Evolutionary conservation across 1,140 invertebrate genomes (phyloP).

Genomic region (Bactericera cockerelli): DNA sequence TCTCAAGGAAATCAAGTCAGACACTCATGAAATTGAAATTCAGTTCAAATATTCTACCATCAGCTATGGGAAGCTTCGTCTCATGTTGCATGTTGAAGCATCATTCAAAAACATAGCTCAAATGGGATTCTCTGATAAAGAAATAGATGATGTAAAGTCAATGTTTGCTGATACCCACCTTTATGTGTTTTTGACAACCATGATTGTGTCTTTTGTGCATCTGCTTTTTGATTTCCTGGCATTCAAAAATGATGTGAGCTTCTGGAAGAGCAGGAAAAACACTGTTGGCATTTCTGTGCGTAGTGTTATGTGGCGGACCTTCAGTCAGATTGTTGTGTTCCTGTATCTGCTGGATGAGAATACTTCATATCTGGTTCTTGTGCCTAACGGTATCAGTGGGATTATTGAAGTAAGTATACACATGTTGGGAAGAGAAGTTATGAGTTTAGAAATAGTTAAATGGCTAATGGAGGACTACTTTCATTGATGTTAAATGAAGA

Average conservation of each 20-base stretch:
- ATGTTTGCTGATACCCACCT: constrained; percentile 94
- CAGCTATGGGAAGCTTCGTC: constrained; percentile 26
- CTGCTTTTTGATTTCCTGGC: constrained; percentile 93
- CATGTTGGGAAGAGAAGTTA: too few relatives aligned
- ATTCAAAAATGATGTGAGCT: constrained; percentile 94
- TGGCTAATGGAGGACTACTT: background rate
- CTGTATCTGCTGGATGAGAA: constrained; percentile 85
- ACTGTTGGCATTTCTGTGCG: constrained; percentile 78
- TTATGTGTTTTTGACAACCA: constrained; percentile 79
- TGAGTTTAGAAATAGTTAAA: constrained; percentile 7
- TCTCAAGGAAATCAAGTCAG: constrained; percentile 43
- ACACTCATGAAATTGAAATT: constrained; percentile 38
- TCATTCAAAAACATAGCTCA: constrained; percentile 53
- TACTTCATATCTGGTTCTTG: constrained; percentile 74
- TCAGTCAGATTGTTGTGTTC: constrained; percentile 87
- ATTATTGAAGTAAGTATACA: constrained; percentile 65
- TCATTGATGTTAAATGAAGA: too few relatives aligned
- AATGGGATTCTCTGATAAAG: constrained; percentile 81
- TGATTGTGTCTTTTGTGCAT: constrained; percentile 83
- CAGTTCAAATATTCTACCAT: constrained; percentile 45
- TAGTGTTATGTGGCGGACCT: constrained; percentile 80
- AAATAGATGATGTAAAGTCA: constrained; percentile 91
- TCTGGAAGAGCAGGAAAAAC: constrained; percentile 71
- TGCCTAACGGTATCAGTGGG: constrained; percentile 71
- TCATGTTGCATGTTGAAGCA: constrained; percentile 63